These are phyloP conservation scores for Pica pica DNA, from an alignment of 2,113 vertebrate genomes.

Conservation along the genomic window DNA sequence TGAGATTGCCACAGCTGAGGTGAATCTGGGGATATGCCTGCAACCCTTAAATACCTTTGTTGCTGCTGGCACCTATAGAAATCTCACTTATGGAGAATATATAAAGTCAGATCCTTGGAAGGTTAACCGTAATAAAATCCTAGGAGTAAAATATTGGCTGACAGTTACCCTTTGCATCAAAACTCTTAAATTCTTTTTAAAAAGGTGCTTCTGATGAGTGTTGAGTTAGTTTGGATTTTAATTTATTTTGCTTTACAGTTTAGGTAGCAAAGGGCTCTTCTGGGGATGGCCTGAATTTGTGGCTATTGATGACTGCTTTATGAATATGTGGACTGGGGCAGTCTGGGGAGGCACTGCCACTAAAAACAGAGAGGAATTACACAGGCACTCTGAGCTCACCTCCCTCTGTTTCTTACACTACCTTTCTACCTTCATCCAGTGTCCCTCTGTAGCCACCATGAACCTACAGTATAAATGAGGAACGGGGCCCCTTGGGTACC, in stretches of 20 bases:
- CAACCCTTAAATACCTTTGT: neutral
- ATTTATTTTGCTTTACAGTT: neutral
- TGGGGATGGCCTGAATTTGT: neutral
- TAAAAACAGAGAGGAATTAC: neutral
- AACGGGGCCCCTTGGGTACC: neutral
- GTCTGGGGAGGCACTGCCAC: neutral
- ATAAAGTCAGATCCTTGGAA: neutral
- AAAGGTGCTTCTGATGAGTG: neutral
- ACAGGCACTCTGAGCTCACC: neutral
- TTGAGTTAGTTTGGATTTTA: neutral
- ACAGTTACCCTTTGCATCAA: neutral
- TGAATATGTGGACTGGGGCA: neutral
- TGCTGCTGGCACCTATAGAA: neutral
- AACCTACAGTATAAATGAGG: rapidly evolving
- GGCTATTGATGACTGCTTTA: neutral
- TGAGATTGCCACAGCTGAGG: neutral
- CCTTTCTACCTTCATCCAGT: neutral
- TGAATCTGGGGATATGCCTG: neutral
- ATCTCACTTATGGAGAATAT: neutral
- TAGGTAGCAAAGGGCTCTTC: neutral
- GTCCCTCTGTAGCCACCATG: neutral
- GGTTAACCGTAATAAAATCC: neutral
- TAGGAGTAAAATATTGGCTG: neutral
- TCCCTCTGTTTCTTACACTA: neutral
- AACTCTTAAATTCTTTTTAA: neutral